Evolutionary conservation across 2,113 vertebrate species (phyloP).

Genomic region (Mohoua ochrocephala): DNA sequence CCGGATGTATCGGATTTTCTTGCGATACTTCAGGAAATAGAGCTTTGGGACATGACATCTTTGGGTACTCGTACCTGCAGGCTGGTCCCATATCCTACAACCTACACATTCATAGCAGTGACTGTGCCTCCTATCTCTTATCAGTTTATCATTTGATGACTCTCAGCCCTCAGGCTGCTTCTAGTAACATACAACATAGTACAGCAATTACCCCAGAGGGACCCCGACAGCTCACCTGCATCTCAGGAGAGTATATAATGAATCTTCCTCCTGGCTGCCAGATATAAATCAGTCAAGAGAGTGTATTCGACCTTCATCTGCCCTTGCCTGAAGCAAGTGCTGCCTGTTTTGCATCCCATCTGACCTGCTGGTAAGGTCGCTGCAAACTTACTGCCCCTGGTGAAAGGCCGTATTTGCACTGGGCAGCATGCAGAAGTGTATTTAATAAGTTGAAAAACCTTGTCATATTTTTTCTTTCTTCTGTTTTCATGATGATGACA

Average conservation of each 20-base stretch:
- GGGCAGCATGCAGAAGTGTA: neutral
- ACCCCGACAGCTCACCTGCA: neutral
- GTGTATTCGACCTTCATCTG: neutral
- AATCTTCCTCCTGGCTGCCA: fast-evolving
- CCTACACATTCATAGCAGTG: neutral
- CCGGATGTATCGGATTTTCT: neutral
- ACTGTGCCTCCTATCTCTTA: neutral
- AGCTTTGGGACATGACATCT: neutral
- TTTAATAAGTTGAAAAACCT: neutral
- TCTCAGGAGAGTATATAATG: neutral
- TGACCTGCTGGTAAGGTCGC: neutral
- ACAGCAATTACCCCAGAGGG: neutral
- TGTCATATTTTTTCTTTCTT: neutral
- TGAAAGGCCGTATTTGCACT: neutral
- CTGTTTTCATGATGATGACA: neutral
- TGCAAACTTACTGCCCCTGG: neutral
- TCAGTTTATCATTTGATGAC: neutral
- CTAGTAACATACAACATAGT: neutral
- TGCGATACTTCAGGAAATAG: neutral
- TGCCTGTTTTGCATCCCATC: neutral
- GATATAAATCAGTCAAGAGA: neutral
- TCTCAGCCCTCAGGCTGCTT: neutral
- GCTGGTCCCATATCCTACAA: neutral
- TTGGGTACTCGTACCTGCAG: neutral
- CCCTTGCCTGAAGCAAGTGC: neutral